These are phyloP conservation scores for Drosophila mayri DNA, from an alignment of 1,140 invertebrate genomes.

Conservation along the genomic window DNA sequence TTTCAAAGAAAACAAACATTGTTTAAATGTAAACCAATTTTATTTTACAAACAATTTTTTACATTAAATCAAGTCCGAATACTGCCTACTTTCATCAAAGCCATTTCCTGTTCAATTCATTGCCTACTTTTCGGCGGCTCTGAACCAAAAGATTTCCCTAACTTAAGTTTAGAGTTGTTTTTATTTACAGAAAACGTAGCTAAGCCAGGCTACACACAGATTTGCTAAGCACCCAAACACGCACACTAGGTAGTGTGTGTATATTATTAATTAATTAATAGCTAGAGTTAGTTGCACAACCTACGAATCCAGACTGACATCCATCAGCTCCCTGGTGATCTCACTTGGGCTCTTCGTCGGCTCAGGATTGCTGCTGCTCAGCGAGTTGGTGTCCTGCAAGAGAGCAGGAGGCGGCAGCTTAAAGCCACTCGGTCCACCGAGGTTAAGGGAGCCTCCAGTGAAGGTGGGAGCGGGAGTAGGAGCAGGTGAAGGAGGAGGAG, in stretches of 20 bases:
- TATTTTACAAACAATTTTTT: conserved; percentile 4
- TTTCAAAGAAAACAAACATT: background rate
- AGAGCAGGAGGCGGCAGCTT: conserved; percentile 65
- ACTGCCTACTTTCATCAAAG: background rate
- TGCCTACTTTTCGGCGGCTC: conserved; percentile 3
- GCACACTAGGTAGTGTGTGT: background rate
- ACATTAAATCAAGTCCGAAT: background rate
- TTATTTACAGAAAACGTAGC: conserved; percentile 42
- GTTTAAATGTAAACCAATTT: background rate
- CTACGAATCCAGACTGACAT: conserved; percentile 75
- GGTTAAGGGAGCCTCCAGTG: conserved; percentile 20
- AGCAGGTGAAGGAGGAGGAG: background rate
- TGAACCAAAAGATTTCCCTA: conserved; percentile 1
- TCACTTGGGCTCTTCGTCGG: conserved; percentile 53
- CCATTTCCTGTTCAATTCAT: too few relatives aligned
- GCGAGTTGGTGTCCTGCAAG: conserved; percentile 53
- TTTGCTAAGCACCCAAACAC: conserved; percentile 34
- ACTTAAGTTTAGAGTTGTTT: conserved; percentile 11
- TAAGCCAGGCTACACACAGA: conserved; percentile 27
- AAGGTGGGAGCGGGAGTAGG: conserved; percentile 2
- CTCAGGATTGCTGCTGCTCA: conserved; percentile 28
- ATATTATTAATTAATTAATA: conserved; percentile 9
- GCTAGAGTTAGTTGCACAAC: conserved; percentile 34
- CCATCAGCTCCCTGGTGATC: conserved; percentile 79
- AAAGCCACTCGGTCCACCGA: conserved; percentile 58